phyloP scores from a whole-genome alignment of 2,888 invertebrate species.

The Tyria jacobaeae region DNA sequence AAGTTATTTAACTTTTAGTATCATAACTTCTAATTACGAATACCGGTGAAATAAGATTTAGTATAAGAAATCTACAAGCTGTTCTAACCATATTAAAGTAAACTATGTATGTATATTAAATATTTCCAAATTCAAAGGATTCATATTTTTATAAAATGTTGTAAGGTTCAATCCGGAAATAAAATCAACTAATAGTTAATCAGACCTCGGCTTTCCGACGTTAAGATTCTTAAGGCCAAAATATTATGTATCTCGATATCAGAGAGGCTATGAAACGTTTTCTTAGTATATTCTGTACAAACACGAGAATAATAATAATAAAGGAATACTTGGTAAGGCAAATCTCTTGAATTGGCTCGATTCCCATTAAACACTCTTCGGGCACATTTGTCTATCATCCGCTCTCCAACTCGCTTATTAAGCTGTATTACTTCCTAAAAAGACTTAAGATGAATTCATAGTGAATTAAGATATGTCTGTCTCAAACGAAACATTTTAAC shows the following conservation, averaged over 20 bases:
- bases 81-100: too few relatives aligned
- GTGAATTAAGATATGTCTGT: too few relatives aligned
- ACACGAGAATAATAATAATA: neutral
- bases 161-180: too few relatives aligned
- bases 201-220: too few relatives aligned
- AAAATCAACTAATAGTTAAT: too few relatives aligned
- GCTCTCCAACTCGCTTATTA: constrained; percentile 12
- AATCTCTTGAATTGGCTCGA: constrained; percentile 29
- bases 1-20: neutral
- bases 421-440: constrained; percentile 8
- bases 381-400: constrained; percentile 9
- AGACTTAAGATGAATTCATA: neutral
- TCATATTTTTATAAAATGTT: too few relatives aligned
- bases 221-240: neutral
- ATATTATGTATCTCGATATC: neutral
- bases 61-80: too few relatives aligned
- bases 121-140: too few relatives aligned
- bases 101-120: too few relatives aligned
- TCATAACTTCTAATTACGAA: too few relatives aligned
- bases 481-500: too few relatives aligned
- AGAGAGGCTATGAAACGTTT: neutral
- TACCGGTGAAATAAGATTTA: too few relatives aligned
- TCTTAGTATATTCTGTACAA: neutral
- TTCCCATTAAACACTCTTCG: constrained; percentile 10
- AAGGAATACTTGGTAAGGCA: constrained; percentile 26